These are phyloP conservation scores for Epiblema foenella DNA, from an alignment of 2,888 invertebrate genomes.

Conservation along the genomic window DNA sequence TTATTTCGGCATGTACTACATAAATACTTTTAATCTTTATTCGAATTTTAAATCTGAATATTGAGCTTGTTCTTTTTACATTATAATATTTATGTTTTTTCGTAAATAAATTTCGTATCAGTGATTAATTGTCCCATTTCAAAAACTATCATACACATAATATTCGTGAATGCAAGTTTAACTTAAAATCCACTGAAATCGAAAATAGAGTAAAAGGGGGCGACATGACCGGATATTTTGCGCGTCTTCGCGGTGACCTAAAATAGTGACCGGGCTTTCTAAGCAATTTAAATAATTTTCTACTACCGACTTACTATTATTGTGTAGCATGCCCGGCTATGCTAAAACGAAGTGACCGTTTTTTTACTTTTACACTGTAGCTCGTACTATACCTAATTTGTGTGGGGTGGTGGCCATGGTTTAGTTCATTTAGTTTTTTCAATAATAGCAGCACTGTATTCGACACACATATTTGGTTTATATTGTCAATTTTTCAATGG, in stretches of 20 bases:
- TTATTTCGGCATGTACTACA: neutral
- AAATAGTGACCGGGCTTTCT: neutral
- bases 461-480: too few relatives aligned
- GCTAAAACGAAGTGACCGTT: too few relatives aligned
- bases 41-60: neutral
- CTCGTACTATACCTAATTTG: too few relatives aligned
- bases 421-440: too few relatives aligned
- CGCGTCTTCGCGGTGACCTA: neutral
- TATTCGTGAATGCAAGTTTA: neutral
- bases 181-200: neutral
- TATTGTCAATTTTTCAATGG: too few relatives aligned
- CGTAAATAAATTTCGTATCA: slow-evolving; percentile 2
- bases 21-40: neutral
- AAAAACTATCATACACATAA: neutral
- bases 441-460: too few relatives aligned
- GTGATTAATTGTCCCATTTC: neutral
- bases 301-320: too few relatives aligned
- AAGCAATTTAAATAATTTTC: neutral
- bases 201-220: neutral
- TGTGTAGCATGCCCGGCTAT: too few relatives aligned
- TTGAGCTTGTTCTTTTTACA: neutral
- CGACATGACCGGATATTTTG: neutral
- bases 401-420: too few relatives aligned
- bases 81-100: neutral
- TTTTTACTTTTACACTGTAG: too few relatives aligned